Conservation (phyloP, 2,797 vertebrate species). For the Rhabdophis nuchalis region DNA sequence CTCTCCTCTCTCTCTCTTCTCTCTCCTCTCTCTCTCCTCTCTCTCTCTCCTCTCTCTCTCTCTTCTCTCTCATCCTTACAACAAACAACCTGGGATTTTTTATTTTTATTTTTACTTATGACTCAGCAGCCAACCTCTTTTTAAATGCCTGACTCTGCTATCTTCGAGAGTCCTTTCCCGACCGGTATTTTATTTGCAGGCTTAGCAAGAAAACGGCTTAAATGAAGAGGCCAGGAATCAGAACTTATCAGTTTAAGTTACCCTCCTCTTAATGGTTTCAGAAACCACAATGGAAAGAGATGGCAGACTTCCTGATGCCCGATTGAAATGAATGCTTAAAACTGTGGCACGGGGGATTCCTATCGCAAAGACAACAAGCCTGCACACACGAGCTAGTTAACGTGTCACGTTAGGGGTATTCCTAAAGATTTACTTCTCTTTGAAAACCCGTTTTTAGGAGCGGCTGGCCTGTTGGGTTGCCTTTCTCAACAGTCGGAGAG, state of each 20-base stretch:
- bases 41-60: too few species aligned
- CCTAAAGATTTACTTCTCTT: background rate
- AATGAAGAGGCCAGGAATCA: background rate
- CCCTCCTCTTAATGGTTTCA: background rate
- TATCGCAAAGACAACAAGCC: background rate
- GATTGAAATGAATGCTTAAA: background rate
- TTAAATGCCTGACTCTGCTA: background rate
- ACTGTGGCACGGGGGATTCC: accelerated
- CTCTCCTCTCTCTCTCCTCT: too few species aligned
- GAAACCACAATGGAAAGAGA: background rate
- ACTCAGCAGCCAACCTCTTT: background rate
- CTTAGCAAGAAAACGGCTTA: accelerated
- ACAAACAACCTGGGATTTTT: background rate
- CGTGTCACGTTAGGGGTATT: background rate
- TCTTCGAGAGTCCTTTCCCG: background rate
- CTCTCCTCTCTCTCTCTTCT: too few species aligned
- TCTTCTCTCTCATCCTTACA: background rate
- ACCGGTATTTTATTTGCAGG: background rate
- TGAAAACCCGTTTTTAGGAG: background rate
- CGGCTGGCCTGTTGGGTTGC: background rate
- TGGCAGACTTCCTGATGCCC: background rate
- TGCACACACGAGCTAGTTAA: background rate
- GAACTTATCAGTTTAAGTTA: background rate
- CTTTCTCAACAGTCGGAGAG: background rate
- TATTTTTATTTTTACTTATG: background rate